These are phyloP conservation scores for Drosophila virilis DNA, from an alignment of 1,140 invertebrate species.

Conservation along the genomic window DNA sequence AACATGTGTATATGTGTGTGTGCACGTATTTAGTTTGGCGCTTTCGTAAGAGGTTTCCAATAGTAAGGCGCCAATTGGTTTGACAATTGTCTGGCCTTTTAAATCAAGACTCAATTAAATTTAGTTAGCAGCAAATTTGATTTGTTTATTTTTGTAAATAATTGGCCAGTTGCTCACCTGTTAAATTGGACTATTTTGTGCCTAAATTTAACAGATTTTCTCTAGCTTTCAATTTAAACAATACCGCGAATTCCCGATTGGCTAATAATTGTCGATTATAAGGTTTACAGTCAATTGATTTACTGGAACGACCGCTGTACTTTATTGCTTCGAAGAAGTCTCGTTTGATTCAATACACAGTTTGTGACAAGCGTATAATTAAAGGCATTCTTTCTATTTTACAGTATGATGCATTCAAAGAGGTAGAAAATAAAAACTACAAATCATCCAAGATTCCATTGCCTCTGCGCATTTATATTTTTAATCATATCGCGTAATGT, in stretches of 20 bases:
- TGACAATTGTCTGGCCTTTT: conserved; percentile 25
- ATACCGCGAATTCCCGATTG: too few relatives aligned
- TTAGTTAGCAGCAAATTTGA: not conserved
- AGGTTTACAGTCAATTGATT: too few relatives aligned
- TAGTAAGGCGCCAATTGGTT: conserved; percentile 13
- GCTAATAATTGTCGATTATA: too few relatives aligned
- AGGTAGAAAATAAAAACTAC: not conserved
- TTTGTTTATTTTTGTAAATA: conserved; percentile 6
- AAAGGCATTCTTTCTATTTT: not conserved
- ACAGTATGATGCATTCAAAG: not conserved
- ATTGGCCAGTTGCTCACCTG: not conserved
- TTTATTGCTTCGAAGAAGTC: too few relatives aligned
- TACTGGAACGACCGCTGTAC: too few relatives aligned
- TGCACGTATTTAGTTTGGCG: not conserved
- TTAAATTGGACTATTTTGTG: not conserved
- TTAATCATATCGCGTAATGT: not conserved
- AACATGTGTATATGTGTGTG: not conserved
- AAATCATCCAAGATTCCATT: not conserved
- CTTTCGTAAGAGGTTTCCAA: conserved; percentile 1
- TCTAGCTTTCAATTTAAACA: too few relatives aligned
- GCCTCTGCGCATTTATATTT: not conserved
- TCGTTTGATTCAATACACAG: too few relatives aligned
- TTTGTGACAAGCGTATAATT: not conserved
- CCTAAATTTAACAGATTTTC: not conserved
- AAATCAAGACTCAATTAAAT: conserved; percentile 1